These are phyloP conservation scores for Linnaemya vulpina DNA, from an alignment of 2,888 invertebrate species.

Conservation along the genomic window DNA sequence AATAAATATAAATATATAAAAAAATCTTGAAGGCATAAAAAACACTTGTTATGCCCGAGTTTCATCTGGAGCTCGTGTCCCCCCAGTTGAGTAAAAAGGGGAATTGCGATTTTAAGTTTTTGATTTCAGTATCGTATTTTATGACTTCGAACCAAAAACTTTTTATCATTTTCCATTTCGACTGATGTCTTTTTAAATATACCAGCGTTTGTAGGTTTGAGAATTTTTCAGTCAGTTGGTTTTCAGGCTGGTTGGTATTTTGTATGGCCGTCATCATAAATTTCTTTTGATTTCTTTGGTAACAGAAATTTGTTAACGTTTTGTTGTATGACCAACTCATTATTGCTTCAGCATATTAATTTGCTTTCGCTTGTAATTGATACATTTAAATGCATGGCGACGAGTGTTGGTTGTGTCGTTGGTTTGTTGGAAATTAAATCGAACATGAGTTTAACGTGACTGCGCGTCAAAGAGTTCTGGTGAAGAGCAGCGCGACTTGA, in stretches of 20 bases:
- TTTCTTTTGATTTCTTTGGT: conserved; percentile 45
- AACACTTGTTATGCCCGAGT: conserved; percentile 19
- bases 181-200: background rate
- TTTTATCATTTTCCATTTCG: conserved; percentile 8
- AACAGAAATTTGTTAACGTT: conserved; percentile 46
- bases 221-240: conserved; percentile 43
- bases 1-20: background rate
- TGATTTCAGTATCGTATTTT: conserved; percentile 50
- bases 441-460: background rate
- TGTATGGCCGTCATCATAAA: conserved; percentile 60
- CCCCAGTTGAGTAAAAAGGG: background rate
- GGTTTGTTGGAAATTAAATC: conserved; percentile 4
- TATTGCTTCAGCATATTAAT: conserved; percentile 69
- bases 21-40: background rate
- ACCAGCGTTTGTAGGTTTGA: background rate
- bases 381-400: conserved; percentile 60
- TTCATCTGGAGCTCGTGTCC: conserved; percentile 24
- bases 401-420: background rate
- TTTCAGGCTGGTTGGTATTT: conserved; percentile 56
- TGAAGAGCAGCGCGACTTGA: too few species aligned
- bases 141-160: conserved; percentile 29
- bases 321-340: conserved; percentile 50
- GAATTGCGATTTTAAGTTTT: conserved; percentile 58
- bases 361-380: conserved; percentile 56
- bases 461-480: background rate